A percentile compares a stretch with the other conserved stretches of the same genome.
Conservation (phyloP, 2,797 vertebrate genomes). For the Spondyliosoma cantharus region DNA sequence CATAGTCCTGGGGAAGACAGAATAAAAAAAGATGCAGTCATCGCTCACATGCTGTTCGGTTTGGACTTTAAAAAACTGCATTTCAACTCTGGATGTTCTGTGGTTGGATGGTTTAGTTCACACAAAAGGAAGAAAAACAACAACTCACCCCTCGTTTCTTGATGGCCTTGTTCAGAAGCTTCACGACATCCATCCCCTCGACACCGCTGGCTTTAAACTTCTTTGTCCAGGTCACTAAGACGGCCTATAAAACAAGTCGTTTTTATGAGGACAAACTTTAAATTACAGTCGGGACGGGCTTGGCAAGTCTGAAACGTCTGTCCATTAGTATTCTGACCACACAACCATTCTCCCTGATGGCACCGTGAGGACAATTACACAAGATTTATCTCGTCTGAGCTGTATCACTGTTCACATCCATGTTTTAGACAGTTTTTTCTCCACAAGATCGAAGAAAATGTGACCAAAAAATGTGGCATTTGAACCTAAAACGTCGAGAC, state of each 20-base stretch:
- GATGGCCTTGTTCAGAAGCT: slow-evolving; percentile 94
- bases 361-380: neutral
- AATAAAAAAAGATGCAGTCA: neutral
- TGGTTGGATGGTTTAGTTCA: neutral
- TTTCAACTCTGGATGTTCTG: neutral
- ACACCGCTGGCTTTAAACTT: slow-evolving; percentile 96
- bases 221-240: slow-evolving; percentile 97
- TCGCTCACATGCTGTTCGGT: neutral
- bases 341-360: neutral
- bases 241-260: slow-evolving; percentile 81
- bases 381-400: neutral
- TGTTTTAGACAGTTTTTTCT: neutral
- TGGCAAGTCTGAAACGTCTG: slow-evolving; percentile 3
- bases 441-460: slow-evolving; percentile 1
- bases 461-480: neutral
- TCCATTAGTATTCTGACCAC: slow-evolving; percentile 37
- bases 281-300: neutral
- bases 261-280: slow-evolving; percentile 9
- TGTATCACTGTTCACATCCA: neutral
- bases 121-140: neutral
- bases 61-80: neutral
- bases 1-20: slow-evolving; percentile 88
- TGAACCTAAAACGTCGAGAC: neutral
- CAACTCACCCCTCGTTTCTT: slow-evolving; percentile 94
- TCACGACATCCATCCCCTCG: slow-evolving; percentile 94